These are phyloP conservation scores for Parambassis ranga DNA, from an alignment of 2,797 vertebrate genomes.

Conservation along the genomic window DNA sequence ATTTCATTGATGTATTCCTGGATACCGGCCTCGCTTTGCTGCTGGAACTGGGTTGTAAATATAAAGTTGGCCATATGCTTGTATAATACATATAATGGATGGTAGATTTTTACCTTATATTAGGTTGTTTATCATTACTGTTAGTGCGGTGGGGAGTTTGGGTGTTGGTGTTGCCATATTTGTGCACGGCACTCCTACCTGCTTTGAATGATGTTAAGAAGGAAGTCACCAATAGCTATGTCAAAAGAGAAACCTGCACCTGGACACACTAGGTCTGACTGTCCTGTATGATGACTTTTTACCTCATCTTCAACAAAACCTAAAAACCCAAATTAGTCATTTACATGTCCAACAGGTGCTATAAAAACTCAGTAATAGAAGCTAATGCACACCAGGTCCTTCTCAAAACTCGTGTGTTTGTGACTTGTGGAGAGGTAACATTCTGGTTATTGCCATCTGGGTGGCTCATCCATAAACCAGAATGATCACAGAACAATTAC, in stretches of 20 bases:
- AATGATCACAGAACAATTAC: constrained; percentile 27
- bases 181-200: background rate
- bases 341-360: background rate
- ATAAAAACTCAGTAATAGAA: background rate
- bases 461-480: constrained; percentile 5
- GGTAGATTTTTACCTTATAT: background rate
- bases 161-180: background rate
- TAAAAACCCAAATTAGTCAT: background rate
- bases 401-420: too few relatives aligned
- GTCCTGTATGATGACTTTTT: background rate
- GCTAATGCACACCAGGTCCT: too few relatives aligned
- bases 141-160: background rate
- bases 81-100: background rate
- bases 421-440: constrained; percentile 32
- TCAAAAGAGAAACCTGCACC: constrained; percentile 2
- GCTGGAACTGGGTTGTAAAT: background rate
- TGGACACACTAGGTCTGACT: background rate
- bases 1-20: constrained; percentile 75
- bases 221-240: constrained; percentile 4
- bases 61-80: background rate
- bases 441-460: constrained; percentile 28
- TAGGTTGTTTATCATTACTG: background rate
- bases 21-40: constrained; percentile 43
- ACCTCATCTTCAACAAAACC: background rate
- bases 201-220: constrained; percentile 54